Conservation (phyloP, 2,797 vertebrate species). For the Falco cherrug region DNA sequence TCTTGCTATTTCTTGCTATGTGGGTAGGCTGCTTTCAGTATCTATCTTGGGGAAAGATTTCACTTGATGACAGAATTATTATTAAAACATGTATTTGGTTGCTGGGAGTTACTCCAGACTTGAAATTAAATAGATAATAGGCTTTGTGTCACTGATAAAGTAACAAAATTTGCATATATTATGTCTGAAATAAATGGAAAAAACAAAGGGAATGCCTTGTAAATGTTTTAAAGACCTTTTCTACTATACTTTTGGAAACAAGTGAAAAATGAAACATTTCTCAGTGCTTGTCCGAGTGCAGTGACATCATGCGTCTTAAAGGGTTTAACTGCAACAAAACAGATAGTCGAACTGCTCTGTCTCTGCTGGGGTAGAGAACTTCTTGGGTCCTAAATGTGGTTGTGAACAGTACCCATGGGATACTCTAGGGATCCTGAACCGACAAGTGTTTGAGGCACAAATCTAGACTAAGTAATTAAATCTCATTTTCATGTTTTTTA, state of each 20-base stretch:
- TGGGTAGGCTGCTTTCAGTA: slow-evolving; percentile 39
- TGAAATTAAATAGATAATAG: slow-evolving; percentile 37
- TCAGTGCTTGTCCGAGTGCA: background rate
- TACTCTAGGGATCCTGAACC: background rate
- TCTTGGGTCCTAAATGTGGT: background rate
- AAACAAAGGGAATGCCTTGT: background rate
- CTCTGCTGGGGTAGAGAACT: background rate
- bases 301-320: background rate
- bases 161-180: slow-evolving; percentile 33
- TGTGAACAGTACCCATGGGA: background rate
- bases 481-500: background rate
- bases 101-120: slow-evolving; percentile 54
- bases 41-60: slow-evolving; percentile 31
- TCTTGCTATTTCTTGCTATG: background rate
- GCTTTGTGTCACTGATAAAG: slow-evolving; percentile 8
- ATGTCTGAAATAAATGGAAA: background rate
- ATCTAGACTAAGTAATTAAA: background rate
- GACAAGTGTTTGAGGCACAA: background rate
- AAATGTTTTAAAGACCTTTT: background rate
- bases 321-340: background rate
- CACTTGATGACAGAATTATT: slow-evolving; percentile 61
- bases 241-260: background rate
- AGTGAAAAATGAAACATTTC: background rate
- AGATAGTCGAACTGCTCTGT: background rate
- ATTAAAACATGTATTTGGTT: slow-evolving; percentile 47